Conservation (phyloP, 1,140 invertebrate genomes). For the Pantala flavescens region DNA sequence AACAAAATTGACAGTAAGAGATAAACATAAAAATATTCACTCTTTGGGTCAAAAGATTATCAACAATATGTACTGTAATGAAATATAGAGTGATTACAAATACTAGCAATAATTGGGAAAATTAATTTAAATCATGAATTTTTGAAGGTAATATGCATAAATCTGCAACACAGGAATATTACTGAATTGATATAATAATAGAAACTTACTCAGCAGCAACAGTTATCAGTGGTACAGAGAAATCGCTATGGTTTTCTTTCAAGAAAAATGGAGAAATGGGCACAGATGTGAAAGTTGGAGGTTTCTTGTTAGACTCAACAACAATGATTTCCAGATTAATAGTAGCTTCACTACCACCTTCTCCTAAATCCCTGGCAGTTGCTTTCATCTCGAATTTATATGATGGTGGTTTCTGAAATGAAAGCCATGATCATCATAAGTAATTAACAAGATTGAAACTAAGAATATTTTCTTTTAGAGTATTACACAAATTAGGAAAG, state of each 20-base stretch:
- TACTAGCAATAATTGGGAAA: too few species aligned
- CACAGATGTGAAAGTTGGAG: constrained; percentile 55
- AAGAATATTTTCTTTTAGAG: constrained; percentile 12
- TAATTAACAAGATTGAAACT: neutral
- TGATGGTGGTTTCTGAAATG: constrained; percentile 47
- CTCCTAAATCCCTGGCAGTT: constrained; percentile 63
- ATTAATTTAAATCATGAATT: too few species aligned
- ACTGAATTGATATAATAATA: too few species aligned
- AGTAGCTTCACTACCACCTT: constrained; percentile 44
- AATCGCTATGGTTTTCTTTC: constrained; percentile 61
- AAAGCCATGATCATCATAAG: constrained; percentile 19
- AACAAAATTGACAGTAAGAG: too few species aligned
- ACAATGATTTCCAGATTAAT: constrained; percentile 72
- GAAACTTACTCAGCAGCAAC: constrained; percentile 53
- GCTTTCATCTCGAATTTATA: constrained; percentile 62
- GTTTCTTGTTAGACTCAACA: constrained; percentile 77
- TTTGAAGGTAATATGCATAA: too few species aligned
- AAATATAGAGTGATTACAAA: too few species aligned
- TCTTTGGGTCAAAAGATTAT: too few species aligned
- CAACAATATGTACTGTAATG: too few species aligned
- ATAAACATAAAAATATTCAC: too few species aligned
- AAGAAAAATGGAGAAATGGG: constrained; percentile 47
- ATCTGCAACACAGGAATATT: too few species aligned
- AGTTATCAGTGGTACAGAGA: constrained; percentile 51
- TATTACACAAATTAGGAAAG: constrained; percentile 7